Conservation (phyloP, 1,140 invertebrate species). For the Pseudomyrmex flavicornis region DNA sequence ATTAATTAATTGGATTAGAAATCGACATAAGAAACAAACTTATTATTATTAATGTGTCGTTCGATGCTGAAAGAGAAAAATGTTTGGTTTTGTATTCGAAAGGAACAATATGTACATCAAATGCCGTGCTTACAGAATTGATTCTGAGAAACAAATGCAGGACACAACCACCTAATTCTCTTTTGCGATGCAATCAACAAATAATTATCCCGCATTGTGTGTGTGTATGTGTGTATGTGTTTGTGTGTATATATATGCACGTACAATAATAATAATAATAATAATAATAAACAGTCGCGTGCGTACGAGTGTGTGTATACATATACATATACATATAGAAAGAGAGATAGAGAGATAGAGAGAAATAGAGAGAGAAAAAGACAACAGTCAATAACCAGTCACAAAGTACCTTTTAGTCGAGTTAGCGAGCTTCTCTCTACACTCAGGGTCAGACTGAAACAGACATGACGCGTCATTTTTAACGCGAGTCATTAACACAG, state of each 20-base stretch:
- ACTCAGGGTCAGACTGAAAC: conserved; percentile 86
- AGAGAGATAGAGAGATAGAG: conserved; percentile 55
- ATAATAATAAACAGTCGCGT: conserved; percentile 48
- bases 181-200: conserved; percentile 41
- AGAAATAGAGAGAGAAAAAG: conserved; percentile 75
- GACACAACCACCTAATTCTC: conserved; percentile 21
- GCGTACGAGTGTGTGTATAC: conserved; percentile 40
- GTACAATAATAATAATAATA: conserved; percentile 47
- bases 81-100: background rate
- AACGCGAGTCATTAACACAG: conserved; percentile 73
- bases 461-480: conserved; percentile 84
- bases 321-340: conserved; percentile 62
- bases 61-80: background rate
- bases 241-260: background rate
- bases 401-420: conserved; percentile 86
- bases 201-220: conserved; percentile 30
- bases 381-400: conserved; percentile 85
- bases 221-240: too few species aligned
- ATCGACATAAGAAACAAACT: background rate
- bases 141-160: conserved; percentile 30
- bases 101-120: background rate
- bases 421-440: conserved; percentile 85
- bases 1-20: conserved; percentile 1
- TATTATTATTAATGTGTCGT: conserved; percentile 2
- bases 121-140: conserved; percentile 28